Percentiles rank a stretch among this genome's conserved stretches.
phyloP scores from a whole-genome alignment of 53 echinoderm and acorn worm genomes.

The Astropecten irregularis region DNA sequence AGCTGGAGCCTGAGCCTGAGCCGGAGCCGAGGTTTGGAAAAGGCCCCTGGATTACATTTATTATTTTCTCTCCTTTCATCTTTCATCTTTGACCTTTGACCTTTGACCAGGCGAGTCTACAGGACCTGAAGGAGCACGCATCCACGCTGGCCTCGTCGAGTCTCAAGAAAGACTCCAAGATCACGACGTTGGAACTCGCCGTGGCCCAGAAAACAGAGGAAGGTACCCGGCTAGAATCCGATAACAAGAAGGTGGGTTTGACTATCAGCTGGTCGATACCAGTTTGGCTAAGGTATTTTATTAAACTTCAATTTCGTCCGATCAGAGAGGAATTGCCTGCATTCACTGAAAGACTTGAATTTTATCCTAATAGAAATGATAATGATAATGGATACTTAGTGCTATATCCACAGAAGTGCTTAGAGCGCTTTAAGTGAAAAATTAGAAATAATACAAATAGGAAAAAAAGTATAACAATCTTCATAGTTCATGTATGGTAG shows the following conservation, averaged over 20 bases:
- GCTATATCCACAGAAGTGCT: too few species aligned
- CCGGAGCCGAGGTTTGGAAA: too few species aligned
- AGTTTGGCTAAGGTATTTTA: not conserved
- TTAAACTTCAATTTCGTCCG: not conserved
- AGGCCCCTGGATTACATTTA: too few species aligned
- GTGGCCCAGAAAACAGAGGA: constrained; percentile 92
- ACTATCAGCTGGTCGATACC: not conserved
- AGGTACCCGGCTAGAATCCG: constrained; percentile 70
- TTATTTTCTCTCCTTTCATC: too few species aligned
- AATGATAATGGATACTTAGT: too few species aligned
- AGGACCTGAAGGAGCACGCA: constrained; percentile 97
- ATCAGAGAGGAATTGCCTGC: not conserved
- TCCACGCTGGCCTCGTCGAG: constrained; percentile 82
- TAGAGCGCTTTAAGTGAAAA: too few species aligned
- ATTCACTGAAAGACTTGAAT: not conserved
- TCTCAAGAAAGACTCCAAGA: constrained; percentile 96
- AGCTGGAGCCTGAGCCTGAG: too few species aligned
- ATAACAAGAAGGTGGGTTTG: constrained; percentile 83
- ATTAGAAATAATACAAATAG: too few species aligned
- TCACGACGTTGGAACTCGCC: constrained; percentile 84
- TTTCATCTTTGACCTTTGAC: too few species aligned
- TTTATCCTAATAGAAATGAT: too few species aligned
- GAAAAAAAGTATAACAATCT: too few species aligned
- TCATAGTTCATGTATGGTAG: too few species aligned
- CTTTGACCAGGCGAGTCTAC: constrained; percentile 80